Evolutionary conservation across 1,140 invertebrate genomes (phyloP), one percentile per base, ranked within the genome.

Genomic region (Macrocentrus cingulum): DNA sequence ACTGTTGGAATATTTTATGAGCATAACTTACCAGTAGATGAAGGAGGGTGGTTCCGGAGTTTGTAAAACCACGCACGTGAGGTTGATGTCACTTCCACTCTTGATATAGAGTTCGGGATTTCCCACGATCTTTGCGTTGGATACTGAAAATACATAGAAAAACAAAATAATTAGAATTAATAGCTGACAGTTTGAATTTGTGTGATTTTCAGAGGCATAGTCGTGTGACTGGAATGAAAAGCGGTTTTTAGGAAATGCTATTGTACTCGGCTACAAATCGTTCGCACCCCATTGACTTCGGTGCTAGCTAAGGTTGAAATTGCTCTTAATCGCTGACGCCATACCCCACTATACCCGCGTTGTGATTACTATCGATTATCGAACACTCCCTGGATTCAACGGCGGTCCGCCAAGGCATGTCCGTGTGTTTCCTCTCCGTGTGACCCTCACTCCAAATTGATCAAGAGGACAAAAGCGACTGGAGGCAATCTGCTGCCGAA

Each of bases 11-110:
- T n/a, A n/a, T n/a, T n/a, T n/a, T n/a, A n/a, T n/a, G n/a, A n/a
- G n/a, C n/a, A n/a, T n/a, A n/a, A n/a, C 68, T 75, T 49, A 77
- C 92, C 92, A 95, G 76, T 92, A 92, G 75, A 95, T 94, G 78
- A 92, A 94, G 65, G 86, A 87, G 34, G 92, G 92, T n/a, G 91
- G 91, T 62, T 91, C 90, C 0, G 92, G 91, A 20, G 91, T 91
- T 72, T 93, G 88, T 61, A 87, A 83, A 4, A 93, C 91, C 59
- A 91, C 84, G 79, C 92, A 94, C 46, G 91, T 94, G 66, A 95
- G 83, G 81, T 94, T 94, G 72, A 95, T 92, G 81, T 94, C 91
- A 64, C 89, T 92, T 25, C 91, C 92, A 65, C 89, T 91, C 65
- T 91, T 90, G 68, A 94, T 90, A 81, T 89, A 91, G 61, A 92